Percentiles rank a stretch among this genome's conserved stretches.
These are phyloP conservation scores for Cotesia congregata DNA, from an alignment of 2,888 invertebrate species.

Conservation along the genomic window DNA sequence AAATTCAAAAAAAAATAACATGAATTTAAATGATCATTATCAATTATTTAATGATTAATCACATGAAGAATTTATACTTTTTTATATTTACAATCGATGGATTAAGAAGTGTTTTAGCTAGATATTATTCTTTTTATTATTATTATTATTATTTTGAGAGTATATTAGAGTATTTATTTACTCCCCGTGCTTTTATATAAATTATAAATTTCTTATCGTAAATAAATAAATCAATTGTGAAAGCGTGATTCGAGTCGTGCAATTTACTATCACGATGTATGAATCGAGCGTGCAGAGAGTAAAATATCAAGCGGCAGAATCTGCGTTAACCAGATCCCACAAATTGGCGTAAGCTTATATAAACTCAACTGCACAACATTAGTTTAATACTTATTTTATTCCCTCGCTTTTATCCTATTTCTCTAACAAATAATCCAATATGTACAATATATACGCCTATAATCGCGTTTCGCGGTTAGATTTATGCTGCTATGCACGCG, in stretches of 20 bases:
- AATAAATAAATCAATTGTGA: constrained; percentile 17
- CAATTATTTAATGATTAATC: too few relatives aligned
- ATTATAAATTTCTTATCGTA: background rate
- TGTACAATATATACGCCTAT: background rate
- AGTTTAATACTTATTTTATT: constrained; percentile 8
- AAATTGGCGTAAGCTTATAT: constrained; percentile 28
- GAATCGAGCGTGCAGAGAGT: constrained; percentile 10
- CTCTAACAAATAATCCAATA: constrained; percentile 23
- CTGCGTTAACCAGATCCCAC: constrained; percentile 26
- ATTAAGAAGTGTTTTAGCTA: too few relatives aligned
- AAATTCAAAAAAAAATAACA: too few relatives aligned
- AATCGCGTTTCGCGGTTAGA: background rate
- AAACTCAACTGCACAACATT: background rate
- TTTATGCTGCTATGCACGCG: background rate
- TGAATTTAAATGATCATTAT: too few relatives aligned
- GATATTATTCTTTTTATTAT: too few relatives aligned
- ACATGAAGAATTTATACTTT: too few relatives aligned
- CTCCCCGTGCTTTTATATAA: background rate
- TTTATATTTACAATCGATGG: too few relatives aligned
- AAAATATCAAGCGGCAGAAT: constrained; percentile 22
- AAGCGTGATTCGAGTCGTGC: constrained; percentile 9
- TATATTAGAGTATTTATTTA: background rate
- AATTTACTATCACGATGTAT: constrained; percentile 15
- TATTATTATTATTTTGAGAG: too few relatives aligned
- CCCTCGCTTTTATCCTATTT: background rate